These are phyloP conservation scores for Netelia inedita DNA, from an alignment of 2,888 invertebrate genomes.

Conservation along the genomic window DNA sequence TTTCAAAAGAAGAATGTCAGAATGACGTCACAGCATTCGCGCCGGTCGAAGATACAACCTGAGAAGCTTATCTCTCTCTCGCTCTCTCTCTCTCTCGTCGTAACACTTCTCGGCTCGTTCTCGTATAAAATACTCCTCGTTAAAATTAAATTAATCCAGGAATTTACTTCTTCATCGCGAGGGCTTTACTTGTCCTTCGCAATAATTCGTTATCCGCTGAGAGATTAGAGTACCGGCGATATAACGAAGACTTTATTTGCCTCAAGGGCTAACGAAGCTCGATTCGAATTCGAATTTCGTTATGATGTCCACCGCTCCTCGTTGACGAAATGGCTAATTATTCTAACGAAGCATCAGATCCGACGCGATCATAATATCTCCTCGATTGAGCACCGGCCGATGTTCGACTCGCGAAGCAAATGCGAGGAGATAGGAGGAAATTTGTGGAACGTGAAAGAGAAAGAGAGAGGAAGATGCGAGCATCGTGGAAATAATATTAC, in stretches of 20 bases:
- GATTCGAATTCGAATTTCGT: constrained; percentile 53
- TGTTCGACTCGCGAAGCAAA: constrained; percentile 46
- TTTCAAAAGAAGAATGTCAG: neutral
- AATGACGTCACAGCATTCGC: neutral
- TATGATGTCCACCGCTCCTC: constrained; percentile 51
- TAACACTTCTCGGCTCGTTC: neutral
- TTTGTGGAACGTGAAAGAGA: constrained; percentile 14
- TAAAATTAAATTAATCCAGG: constrained; percentile 33
- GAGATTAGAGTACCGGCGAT: constrained; percentile 44
- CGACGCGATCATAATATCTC: constrained; percentile 54
- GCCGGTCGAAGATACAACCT: neutral
- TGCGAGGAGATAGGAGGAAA: constrained; percentile 17
- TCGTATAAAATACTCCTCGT: constrained; percentile 13
- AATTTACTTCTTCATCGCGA: constrained; percentile 48
- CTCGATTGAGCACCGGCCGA: constrained; percentile 46
- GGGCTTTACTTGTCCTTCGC: constrained; percentile 36
- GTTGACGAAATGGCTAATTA: constrained; percentile 62
- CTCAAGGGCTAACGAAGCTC: constrained; percentile 27
- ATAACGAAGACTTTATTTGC: constrained; percentile 35
- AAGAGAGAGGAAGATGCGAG: constrained; percentile 11
- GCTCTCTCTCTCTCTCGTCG: neutral
- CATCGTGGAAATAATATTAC: constrained; percentile 34
- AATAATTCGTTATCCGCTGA: constrained; percentile 59
- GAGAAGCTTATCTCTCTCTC: neutral
- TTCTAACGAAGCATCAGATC: constrained; percentile 51